These are phyloP conservation scores for Caerostris extrusa DNA, from an alignment of 1,140 invertebrate genomes.

Conservation along the genomic window DNA sequence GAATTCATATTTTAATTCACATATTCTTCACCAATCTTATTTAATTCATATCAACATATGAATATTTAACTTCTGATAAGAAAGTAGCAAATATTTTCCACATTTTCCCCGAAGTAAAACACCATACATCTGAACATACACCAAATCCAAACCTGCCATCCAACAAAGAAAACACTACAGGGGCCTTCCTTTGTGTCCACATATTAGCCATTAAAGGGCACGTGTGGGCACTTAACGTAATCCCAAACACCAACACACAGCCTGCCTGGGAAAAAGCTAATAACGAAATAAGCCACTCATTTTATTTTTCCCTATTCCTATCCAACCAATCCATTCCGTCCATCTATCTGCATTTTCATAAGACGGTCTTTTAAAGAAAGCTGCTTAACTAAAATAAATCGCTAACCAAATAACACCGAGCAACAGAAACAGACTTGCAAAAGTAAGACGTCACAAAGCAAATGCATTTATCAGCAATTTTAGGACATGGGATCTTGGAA, in stretches of 20 bases:
- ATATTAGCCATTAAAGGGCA: slow-evolving; percentile 16
- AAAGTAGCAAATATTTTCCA: not conserved
- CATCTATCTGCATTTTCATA: slow-evolving; percentile 28
- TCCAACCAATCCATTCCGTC: not conserved
- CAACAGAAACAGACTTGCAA: not conserved
- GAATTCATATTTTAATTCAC: too few relatives aligned
- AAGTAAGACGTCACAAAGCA: not conserved
- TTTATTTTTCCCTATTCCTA: not conserved
- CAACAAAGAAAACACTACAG: not conserved
- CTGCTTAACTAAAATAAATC: not conserved
- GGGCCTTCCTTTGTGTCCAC: not conserved
- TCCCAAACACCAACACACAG: slow-evolving; percentile 45
- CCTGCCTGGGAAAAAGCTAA: not conserved
- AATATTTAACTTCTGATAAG: too few relatives aligned
- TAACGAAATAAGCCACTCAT: not conserved
- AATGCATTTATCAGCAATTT: slow-evolving; percentile 60
- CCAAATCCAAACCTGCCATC: not conserved
- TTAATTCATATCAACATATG: too few relatives aligned
- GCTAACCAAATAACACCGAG: slow-evolving; percentile 1
- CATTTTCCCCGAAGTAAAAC: not conserved
- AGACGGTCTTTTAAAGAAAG: not conserved
- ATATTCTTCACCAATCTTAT: too few relatives aligned
- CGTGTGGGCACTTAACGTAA: slow-evolving; percentile 21
- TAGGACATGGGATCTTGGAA: not conserved
- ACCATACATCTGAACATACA: not conserved